Conservation (phyloP, 2,113 vertebrate species). For the Neolamprologus ventralis region DNA sequence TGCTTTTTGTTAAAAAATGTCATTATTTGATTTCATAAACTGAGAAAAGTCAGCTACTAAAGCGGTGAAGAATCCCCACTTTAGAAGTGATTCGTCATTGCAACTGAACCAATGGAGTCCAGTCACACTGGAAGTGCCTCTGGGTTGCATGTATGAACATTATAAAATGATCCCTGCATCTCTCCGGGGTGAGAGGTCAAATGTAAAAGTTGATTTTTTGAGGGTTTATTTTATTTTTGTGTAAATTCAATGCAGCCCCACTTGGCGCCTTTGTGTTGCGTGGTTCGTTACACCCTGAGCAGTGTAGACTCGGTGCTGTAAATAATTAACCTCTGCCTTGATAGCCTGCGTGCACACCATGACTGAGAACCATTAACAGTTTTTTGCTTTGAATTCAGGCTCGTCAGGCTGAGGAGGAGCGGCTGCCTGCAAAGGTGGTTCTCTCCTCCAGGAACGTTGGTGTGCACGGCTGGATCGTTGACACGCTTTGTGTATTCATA, state of each 20-base stretch:
- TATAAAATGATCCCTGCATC: neutral
- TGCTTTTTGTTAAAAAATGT: neutral
- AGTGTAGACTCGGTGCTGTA: neutral
- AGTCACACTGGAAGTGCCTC: neutral
- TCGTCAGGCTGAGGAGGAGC: neutral
- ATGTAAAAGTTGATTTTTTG: neutral
- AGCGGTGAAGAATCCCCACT: neutral
- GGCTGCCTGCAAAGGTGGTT: neutral
- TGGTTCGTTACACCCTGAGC: neutral
- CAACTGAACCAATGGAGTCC: neutral
- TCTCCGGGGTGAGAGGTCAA: neutral
- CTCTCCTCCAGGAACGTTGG: neutral
- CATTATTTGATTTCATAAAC: neutral
- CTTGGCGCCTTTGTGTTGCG: neutral
- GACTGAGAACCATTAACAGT: neutral
- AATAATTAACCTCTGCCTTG: conserved; percentile 27
- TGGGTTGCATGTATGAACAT: neutral
- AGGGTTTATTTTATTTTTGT: neutral
- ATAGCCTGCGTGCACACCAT: neutral
- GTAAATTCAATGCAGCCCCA: neutral
- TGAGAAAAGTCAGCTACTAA: neutral
- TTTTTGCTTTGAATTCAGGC: neutral
- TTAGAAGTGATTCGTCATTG: accelerated
- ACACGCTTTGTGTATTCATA: neutral
- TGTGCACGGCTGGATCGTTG: neutral